These are phyloP conservation scores for Microplitis demolitor DNA, from an alignment of 1,140 invertebrate genomes.

Conservation along the genomic window DNA sequence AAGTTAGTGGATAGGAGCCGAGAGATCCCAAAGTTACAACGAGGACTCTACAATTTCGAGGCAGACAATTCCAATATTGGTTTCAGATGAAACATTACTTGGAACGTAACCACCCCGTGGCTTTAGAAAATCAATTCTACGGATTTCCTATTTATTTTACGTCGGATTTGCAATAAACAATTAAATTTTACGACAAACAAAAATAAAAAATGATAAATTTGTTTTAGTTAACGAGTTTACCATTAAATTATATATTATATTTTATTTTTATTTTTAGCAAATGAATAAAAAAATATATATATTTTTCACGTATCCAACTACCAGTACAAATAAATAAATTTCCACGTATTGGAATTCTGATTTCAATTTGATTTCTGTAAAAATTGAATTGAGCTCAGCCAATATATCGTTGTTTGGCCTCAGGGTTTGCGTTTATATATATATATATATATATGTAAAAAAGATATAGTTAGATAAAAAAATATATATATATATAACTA, in stretches of 20 bases:
- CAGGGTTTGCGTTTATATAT: neutral
- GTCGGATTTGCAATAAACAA: neutral
- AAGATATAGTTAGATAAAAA: neutral
- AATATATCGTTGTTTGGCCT: neutral
- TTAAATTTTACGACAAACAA: neutral
- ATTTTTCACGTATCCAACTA: neutral
- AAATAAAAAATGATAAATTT: too few species aligned
- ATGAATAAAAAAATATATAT: neutral
- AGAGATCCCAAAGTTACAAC: conserved; percentile 11
- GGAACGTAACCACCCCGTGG: neutral
- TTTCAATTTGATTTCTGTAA: conserved; percentile 13
- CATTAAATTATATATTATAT: too few species aligned
- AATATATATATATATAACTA: too few species aligned
- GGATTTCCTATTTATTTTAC: too few species aligned
- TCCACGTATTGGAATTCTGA: neutral
- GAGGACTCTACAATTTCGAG: conserved; percentile 7
- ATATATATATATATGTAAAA: neutral
- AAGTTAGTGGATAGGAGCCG: neutral
- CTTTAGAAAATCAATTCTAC: conserved; percentile 2
- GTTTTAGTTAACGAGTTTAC: too few species aligned
- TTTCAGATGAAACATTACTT: conserved; percentile 10
- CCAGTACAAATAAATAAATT: neutral
- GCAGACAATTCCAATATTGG: conserved; percentile 18
- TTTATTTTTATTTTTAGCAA: too few species aligned
- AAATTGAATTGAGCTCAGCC: conserved; percentile 5